These are phyloP conservation scores for Fistularia commersonii DNA, from an alignment of 2,797 vertebrate species.

Conservation along the genomic window DNA sequence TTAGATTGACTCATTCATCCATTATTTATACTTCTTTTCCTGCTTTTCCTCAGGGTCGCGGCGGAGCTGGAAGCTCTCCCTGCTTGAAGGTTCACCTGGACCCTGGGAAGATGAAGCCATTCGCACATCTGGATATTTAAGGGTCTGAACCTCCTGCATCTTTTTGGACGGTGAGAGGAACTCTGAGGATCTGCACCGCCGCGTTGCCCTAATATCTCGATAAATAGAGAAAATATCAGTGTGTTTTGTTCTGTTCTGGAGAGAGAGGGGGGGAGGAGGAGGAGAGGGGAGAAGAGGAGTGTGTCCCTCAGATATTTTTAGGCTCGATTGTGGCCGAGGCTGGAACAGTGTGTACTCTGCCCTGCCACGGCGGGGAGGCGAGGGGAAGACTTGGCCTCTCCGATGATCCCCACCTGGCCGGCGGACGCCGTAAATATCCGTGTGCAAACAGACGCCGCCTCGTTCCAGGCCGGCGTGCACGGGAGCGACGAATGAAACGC, in stretches of 20 bases:
- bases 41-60: too few species aligned
- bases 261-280: background rate
- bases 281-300: conserved; percentile 13
- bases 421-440: conserved; percentile 10
- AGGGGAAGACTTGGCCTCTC: conserved; percentile 41
- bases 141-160: too few species aligned
- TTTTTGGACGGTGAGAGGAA: background rate
- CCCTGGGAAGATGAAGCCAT: too few species aligned
- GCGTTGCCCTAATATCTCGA: too few species aligned
- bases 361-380: conserved; percentile 26
- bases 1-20: too few species aligned
- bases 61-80: too few species aligned
- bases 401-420: conserved; percentile 46
- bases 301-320: conserved; percentile 64
- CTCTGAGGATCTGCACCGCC: background rate
- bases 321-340: conserved; percentile 47
- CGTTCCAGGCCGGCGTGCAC: conserved; percentile 15
- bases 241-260: too few species aligned
- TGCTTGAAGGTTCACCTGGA: too few species aligned
- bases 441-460: conserved; percentile 19
- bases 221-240: too few species aligned
- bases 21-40: too few species aligned
- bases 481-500: conserved; percentile 41
- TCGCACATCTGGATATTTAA: too few species aligned
- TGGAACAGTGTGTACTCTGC: conserved; percentile 59